phyloP scores from a whole-genome alignment of 2,113 vertebrate genomes.

The Dipodomys stephensi region DNA sequence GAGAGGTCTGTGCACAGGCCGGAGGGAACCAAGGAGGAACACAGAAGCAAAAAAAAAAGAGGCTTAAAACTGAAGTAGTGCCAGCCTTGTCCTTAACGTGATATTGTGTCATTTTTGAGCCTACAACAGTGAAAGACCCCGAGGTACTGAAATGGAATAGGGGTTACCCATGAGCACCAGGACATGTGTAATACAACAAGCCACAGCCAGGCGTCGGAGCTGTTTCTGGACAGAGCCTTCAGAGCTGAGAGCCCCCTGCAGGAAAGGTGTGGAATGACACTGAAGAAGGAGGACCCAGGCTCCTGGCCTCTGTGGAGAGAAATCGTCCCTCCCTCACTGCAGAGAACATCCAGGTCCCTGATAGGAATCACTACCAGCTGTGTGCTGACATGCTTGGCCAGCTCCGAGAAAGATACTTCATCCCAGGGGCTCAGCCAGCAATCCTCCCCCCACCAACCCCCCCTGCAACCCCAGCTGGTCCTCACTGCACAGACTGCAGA shows the following conservation, averaged over 20 bases:
- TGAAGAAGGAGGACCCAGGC: neutral
- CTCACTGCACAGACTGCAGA: neutral
- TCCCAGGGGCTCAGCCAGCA: neutral
- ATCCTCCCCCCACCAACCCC: fast-evolving
- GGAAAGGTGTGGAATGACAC: neutral
- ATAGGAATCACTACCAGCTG: too few relatives aligned
- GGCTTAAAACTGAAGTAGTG: neutral
- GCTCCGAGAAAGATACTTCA: fast-evolving
- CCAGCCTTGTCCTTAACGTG: neutral
- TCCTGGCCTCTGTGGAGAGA: neutral
- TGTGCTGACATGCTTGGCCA: too few relatives aligned
- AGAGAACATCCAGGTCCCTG: neutral
- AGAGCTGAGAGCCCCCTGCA: neutral
- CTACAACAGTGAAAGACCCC: fast-evolving
- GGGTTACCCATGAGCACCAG: fast-evolving
- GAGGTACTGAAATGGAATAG: neutral
- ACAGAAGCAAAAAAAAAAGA: neutral
- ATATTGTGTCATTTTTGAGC: neutral
- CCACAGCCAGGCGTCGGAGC: neutral
- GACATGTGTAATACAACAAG: neutral
- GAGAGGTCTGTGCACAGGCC: neutral
- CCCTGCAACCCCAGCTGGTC: fast-evolving
- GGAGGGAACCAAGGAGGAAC: neutral
- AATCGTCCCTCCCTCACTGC: neutral
- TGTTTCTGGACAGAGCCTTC: fast-evolving